These are phyloP conservation scores for Hesperophylax magnus DNA, from an alignment of 1,140 invertebrate genomes.

Conservation along the genomic window DNA sequence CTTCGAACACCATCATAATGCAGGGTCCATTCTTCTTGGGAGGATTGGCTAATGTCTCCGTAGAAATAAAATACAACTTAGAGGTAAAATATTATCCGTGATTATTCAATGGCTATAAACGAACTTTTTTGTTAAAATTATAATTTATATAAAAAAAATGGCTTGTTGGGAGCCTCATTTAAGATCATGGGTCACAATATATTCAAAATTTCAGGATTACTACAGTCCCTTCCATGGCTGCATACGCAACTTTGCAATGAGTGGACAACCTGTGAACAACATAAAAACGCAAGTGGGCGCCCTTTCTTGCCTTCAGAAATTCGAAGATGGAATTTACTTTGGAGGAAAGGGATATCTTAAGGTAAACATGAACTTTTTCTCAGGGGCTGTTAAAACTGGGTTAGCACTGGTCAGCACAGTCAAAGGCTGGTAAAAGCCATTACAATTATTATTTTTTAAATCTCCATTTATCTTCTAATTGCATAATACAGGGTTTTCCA, in stretches of 20 bases:
- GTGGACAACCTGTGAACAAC: slow-evolving; percentile 75
- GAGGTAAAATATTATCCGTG: neutral
- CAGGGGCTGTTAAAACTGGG: too few relatives aligned
- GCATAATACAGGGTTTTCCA: too few relatives aligned
- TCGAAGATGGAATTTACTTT: slow-evolving; percentile 89
- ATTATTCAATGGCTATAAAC: too few relatives aligned
- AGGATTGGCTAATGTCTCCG: slow-evolving; percentile 68
- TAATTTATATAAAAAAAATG: too few relatives aligned
- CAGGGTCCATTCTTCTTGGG: slow-evolving; percentile 85
- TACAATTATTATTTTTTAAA: too few relatives aligned
- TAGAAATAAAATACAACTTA: slow-evolving; percentile 32
- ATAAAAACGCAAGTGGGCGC: slow-evolving; percentile 74
- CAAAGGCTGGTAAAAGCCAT: too few relatives aligned
- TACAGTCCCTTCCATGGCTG: slow-evolving; percentile 87
- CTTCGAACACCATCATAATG: slow-evolving; percentile 74
- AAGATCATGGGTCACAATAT: too few relatives aligned
- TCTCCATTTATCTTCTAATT: too few relatives aligned
- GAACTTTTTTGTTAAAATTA: too few relatives aligned
- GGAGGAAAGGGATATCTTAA: slow-evolving; percentile 71
- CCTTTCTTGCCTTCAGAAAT: slow-evolving; percentile 84
- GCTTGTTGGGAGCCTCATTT: too few relatives aligned
- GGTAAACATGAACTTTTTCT: slow-evolving; percentile 45
- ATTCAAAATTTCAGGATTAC: slow-evolving; percentile 60
- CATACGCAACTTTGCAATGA: slow-evolving; percentile 84
- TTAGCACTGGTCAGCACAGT: too few relatives aligned